phyloP scores from a whole-genome alignment of 2,113 vertebrate species.

The Colinus virginianus region DNA sequence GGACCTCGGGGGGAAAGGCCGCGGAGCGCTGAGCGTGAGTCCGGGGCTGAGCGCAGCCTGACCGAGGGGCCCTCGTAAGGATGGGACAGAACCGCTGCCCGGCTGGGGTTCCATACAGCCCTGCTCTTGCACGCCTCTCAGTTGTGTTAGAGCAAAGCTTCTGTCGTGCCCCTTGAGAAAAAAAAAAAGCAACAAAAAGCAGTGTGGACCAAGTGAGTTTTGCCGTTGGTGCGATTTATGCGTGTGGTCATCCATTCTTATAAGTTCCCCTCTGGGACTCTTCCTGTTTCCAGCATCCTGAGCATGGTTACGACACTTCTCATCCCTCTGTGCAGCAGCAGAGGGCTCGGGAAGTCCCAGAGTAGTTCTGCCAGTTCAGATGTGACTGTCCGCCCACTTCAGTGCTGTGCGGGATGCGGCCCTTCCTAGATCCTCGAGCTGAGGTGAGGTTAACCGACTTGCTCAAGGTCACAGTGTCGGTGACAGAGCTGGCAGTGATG shows the following conservation, averaged over 20 bases:
- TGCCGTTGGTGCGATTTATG: not conserved
- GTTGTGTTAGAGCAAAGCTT: not conserved
- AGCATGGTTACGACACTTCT: not conserved
- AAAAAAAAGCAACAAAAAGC: too few species aligned
- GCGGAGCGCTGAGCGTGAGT: fast-evolving
- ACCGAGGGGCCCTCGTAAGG: too few species aligned
- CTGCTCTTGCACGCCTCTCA: not conserved
- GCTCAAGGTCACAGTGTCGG: conserved; percentile 49
- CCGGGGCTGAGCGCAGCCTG: not conserved
- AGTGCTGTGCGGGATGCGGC: not conserved
- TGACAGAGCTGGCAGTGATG: conserved; percentile 30
- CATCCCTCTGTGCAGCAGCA: not conserved
- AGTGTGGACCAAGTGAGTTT: not conserved
- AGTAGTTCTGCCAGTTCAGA: not conserved
- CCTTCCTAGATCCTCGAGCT: conserved; percentile 11
- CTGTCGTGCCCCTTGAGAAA: not conserved
- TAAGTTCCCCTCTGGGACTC: not conserved
- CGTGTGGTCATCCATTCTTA: not conserved
- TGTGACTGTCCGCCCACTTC: not conserved
- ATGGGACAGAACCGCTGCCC: not conserved
- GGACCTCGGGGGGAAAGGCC: not conserved
- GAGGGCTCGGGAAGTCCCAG: not conserved
- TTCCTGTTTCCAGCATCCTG: conserved; percentile 32
- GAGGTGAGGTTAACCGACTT: conserved; percentile 55
- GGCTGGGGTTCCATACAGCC: not conserved